Evolutionary conservation across 1,140 invertebrate species (phyloP), one percentile per base, ranked within the genome.

Genomic region (Drosophila repleta): DNA sequence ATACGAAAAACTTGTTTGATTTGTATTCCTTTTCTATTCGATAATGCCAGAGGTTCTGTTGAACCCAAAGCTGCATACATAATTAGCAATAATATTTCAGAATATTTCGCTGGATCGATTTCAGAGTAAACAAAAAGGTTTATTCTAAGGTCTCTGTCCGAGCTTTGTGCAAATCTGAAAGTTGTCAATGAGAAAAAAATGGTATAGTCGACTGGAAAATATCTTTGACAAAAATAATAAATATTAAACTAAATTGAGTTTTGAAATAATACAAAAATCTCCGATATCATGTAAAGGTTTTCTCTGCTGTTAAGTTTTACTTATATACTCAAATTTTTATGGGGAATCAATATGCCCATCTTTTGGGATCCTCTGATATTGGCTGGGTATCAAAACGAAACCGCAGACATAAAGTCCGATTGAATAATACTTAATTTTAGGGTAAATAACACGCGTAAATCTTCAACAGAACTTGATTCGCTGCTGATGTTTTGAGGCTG

Each of bases 21-120:
- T 49, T 60, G 8, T 41, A 61, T 66, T 48, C 21, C 6, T 35
- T 35, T 35, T 35, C 10, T 11, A 6, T 13, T 35, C 51, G 62
- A 73, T 74, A 74, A 77, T 77, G 74, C 60, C 74, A 87, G 61
- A 80, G n/a, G 71, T 60, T 70, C 43, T 65, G 39, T 65, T 64
- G 60, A 87, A 68, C 65, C 72, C 48, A 41, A 35, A 53, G 5
- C 20, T 58, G 21, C 46, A 67, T 61, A 58, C 29, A 29, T 65
- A 51, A 57, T 49, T 6, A 17, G 17, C n/a, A 17, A 24, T 4
- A 17, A 21, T 64, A 24, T 65, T 57, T 32, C 2, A 13, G n/a
- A 64, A 41, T 61, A 35, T 53, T 24, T 67, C 45, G 15, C 5
- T 56, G 18, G 10, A 20, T 51, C n/a, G 17, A 29, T 48, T 52